Base-by-base conservation (phyloP, 2,888 invertebrate genomes). In the Trissolcus japonicus region DNA sequence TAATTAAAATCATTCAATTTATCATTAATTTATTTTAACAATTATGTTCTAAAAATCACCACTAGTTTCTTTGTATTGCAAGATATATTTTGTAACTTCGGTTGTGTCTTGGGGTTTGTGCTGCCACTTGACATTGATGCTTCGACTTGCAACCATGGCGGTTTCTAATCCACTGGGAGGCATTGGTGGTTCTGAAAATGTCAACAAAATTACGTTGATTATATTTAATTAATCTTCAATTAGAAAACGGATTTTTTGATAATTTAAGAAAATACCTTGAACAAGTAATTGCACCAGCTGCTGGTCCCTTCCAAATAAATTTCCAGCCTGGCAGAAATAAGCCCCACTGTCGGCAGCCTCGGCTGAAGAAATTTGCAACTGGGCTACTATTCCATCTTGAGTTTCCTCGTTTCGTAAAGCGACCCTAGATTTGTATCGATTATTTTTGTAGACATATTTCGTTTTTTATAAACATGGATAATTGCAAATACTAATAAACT, bases 281-380 rank as follows among this genome's bases (percentile, higher is more conserved):
- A 95, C 94, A 79, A 93, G 91, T 46, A 95, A 89, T 82, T 94
- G 93, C 21, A 94, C 93, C 78, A 93, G 87, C 82, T 94, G 94
- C 86, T 95, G 94, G 85, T 93, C 93, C 69, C 93, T 91, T 4
- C 93, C 94, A 81, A 93, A 94, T 82, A 93, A 91, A 87, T 95
- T 95, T 86, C 92, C 93, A 17, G 95, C 95, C 82, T 93, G 93
- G 83, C 95, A 95, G 82, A 94, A 94, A 86, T 95, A 95, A 1
- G 94, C 92, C 0, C 95, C 95, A 80, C 93, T 94, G 83, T 95
- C 95, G 13, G 91, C 90, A 46, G 94, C 92, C 83, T 93, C 93
- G 1, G 94, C 92, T 16, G 92, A 92, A 19, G 92, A 91, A 65
- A 95, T 92, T 87, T 93, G 93, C 79, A 95, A 86, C 83, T 94